Conservation (phyloP, 92 coral and sea anemone species). For the Meandrina meandrites region DNA sequence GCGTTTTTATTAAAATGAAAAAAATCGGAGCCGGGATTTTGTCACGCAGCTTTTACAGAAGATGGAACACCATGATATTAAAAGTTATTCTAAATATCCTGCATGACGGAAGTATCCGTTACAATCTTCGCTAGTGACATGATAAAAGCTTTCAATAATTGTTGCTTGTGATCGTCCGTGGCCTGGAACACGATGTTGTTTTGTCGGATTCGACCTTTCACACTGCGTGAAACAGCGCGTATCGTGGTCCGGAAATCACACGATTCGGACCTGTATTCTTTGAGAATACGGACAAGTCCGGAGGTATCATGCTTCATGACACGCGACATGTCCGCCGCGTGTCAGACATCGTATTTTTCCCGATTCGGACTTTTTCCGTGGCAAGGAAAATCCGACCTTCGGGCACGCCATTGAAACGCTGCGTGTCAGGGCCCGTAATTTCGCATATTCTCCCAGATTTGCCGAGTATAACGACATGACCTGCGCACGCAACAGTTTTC, state of each 20-base stretch:
- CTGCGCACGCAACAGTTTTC: not conserved
- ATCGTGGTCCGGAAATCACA: not conserved
- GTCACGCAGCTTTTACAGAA: too few relatives aligned
- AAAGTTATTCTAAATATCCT: too few relatives aligned
- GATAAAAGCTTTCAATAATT: too few relatives aligned
- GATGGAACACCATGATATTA: too few relatives aligned
- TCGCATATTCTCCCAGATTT: not conserved
- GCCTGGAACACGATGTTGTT: too few relatives aligned
- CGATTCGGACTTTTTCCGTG: slow-evolving; percentile 2
- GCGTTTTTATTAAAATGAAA: too few relatives aligned
- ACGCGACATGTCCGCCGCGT: not conserved
- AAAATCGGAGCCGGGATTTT: too few relatives aligned
- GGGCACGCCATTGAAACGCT: not conserved
- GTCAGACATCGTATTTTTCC: not conserved
- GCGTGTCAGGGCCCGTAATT: not conserved
- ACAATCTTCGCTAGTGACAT: too few relatives aligned
- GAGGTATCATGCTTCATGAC: not conserved
- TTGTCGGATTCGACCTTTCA: too few relatives aligned
- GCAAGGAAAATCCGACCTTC: slow-evolving; percentile 12
- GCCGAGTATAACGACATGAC: not conserved
- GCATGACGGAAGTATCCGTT: too few relatives aligned
- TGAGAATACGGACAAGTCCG: not conserved
- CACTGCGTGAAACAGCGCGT: not conserved
- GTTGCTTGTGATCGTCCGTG: too few relatives aligned
- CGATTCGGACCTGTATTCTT: not conserved